Evolutionary conservation across 2,888 invertebrate species (phyloP), one percentile per base, ranked within the genome.

Genomic region (Bombylius discolor): DNA sequence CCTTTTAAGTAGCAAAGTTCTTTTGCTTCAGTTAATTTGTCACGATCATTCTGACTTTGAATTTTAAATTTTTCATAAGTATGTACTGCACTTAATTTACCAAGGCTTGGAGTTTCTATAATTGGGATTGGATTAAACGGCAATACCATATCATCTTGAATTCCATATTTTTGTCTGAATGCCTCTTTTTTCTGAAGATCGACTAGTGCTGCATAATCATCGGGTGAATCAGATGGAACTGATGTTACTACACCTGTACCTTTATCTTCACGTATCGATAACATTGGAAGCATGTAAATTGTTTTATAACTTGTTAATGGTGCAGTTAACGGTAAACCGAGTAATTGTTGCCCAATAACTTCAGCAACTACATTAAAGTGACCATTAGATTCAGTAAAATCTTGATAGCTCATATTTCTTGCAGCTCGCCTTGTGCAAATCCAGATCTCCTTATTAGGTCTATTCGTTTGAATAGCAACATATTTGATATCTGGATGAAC

Each of bases 171-270:
- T 72, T 93, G 89, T 62, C 98, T 80, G 59, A 98, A 82, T 0
- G 93, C 83, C 67, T 85, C 83, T 71, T 99, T 99, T 71, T 96
- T 97, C 70, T 97, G 93, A 58, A 99, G 77, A 75, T 99, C 99
- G 11, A 86, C 78, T 5, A 99, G 78, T 7, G 98, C 98, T 0
- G 97, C 97, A 73, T 89, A 98, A 75, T 99, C 99, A 72, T 99
- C 99, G 0, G 99, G 98, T 0, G 99, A 90, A 77, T 99, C 99
- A 0, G 98, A 98, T 0, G 97, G 98, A 1, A 99, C 99, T 63
- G 95, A 95, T 0, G 96, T 95, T 0, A 99, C 99, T 44, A 99
- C 83, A 4, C 98, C 99, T 1, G 99, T 99, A 14, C 98, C 98
- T 75, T 99, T 99, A 66, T 96, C 94, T 69, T 94, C 92, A 70